Conservation (phyloP, 2,797 vertebrate genomes). For the Micropoecilia bifurca region DNA sequence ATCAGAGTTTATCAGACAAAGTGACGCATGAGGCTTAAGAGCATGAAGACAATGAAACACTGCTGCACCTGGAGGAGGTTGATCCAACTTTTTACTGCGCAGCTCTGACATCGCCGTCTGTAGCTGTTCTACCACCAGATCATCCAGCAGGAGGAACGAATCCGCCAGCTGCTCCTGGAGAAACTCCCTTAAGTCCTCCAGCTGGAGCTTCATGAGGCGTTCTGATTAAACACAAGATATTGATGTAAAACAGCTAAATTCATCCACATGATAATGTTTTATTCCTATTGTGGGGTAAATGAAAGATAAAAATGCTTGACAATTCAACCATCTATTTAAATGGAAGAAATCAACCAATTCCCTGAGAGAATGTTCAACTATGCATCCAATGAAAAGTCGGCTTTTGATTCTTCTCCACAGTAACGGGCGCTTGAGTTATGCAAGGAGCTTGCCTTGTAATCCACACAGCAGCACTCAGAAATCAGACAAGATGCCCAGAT, state of each 20-base stretch:
- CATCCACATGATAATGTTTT: not conserved
- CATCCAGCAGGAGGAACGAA: conserved; percentile 82
- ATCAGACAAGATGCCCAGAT: not conserved
- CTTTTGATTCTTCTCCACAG: conserved; percentile 66
- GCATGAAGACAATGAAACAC: not conserved
- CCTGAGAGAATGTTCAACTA: not conserved
- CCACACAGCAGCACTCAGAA: conserved; percentile 23
- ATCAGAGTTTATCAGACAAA: not conserved
- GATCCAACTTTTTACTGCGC: conserved; percentile 85
- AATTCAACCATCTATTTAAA: conserved; percentile 1
- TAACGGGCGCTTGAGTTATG: conserved; percentile 70
- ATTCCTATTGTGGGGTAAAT: not conserved
- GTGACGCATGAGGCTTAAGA: not conserved
- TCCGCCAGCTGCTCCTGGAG: conserved; percentile 84
- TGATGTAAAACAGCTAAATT: conserved; percentile 16
- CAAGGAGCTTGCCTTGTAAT: conserved; percentile 58
- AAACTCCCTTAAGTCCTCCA: conserved; percentile 87
- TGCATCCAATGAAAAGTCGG: conserved; percentile 65
- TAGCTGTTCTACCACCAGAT: conserved; percentile 84
- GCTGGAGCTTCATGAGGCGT: conserved; percentile 83
- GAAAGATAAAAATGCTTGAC: not conserved
- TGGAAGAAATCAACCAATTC: conserved; percentile 28
- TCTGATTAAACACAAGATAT: conserved; percentile 69
- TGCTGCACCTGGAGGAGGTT: conserved; percentile 83
- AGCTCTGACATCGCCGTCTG: conserved; percentile 83